phyloP scores from a whole-genome alignment of 2,113 vertebrate genomes.

The Ictalurus furcatus region DNA sequence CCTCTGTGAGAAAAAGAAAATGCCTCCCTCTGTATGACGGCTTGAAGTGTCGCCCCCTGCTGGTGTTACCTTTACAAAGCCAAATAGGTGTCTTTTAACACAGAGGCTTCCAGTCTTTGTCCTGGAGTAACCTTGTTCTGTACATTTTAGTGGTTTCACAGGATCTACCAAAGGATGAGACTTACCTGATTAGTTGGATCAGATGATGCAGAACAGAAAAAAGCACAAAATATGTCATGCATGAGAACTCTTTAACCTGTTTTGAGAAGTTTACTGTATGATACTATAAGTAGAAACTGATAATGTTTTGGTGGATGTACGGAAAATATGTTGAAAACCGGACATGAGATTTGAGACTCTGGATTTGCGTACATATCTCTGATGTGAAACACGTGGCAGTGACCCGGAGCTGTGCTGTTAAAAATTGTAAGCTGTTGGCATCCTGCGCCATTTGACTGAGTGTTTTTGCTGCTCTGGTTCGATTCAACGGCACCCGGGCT shows the following conservation, averaged over 20 bases:
- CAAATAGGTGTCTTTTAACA: background rate
- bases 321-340: background rate
- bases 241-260: background rate
- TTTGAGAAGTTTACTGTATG: background rate
- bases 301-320: background rate
- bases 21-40: background rate
- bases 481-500: conserved; percentile 23
- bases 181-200: background rate
- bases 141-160: background rate
- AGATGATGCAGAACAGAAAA: background rate
- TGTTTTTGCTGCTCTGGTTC: conserved; percentile 28
- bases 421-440: conserved; percentile 35
- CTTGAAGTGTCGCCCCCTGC: conserved; percentile 39
- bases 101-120: background rate
- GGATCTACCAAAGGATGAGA: background rate
- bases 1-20: background rate
- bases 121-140: conserved; percentile 4
- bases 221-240: background rate
- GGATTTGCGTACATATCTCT: background rate
- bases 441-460: conserved; percentile 29
- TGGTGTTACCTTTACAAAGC: background rate
- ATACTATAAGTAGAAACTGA: background rate
- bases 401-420: conserved; percentile 28
- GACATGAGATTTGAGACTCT: background rate
- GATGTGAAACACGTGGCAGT: conserved; percentile 55